Evolutionary conservation across 2,113 vertebrate genomes (phyloP), one percentile per base, ranked within the genome.

Genomic region (Sciurus niger): DNA sequence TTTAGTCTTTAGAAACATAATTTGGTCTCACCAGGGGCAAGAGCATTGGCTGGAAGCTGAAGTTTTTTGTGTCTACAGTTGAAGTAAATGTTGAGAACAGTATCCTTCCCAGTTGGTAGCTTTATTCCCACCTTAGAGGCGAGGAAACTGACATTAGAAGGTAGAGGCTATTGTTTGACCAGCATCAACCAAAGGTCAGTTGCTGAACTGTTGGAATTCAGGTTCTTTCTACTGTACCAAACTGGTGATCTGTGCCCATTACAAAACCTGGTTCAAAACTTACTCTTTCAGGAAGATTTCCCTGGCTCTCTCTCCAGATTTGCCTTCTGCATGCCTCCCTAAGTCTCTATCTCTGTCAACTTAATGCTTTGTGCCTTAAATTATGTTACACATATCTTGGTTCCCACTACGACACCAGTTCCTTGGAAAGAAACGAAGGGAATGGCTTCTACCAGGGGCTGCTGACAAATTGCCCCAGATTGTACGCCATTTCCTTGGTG

Each of bases 1-100:
- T 60, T 90, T 70, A 46, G 9, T 43, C 85, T 95, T 84, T 73
- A 93, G 55, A 78, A 78, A 80, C 13, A 28, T 80, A 80, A 67
- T 83, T 70, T 90, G 25, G 32, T 68, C 24, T 77, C 68, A 40
- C 16, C 1, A 43, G 11, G 46, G 32, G 13, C 37, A 43, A 48
- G 48, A 79, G 32, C 40, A 73, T 40, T 86, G 40, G 9, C 20
- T 73, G 4, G 77, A 86, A 96, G 82, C 14, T 46, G 46, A 48
- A 14, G 2, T 4, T 76, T 94, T 86, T 72, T 43, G 11, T 37
- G 25, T 68, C 48, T 82, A 17, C 46, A 78, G 18, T 53, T 60
- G 53, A 51, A 90, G 78, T 8, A 37, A 65, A 63, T 72, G 63
- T 37, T 67, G 76, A 18, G 22, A 60, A 34, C 2, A 93, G 22